Evolutionary conservation across 2,888 invertebrate genomes (phyloP).

Genomic region (Protonemura montana): DNA sequence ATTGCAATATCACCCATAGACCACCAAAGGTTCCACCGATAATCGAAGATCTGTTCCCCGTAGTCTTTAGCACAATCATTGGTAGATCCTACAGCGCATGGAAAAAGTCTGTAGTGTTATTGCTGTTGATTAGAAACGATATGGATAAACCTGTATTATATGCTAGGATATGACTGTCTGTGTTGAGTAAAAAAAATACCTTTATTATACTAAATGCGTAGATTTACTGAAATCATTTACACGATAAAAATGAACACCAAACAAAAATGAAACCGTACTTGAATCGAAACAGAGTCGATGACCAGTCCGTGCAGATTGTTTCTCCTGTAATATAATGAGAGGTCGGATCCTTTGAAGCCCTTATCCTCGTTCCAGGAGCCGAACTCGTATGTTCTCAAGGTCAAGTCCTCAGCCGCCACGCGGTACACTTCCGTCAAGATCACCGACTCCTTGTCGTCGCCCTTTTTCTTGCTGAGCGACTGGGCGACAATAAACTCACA

Average conservation of each 20-base stretch:
- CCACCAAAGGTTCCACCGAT: not conserved
- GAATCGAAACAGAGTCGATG: not conserved
- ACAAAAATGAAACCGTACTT: not conserved
- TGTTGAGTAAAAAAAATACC: too few relatives aligned
- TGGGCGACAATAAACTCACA: not conserved
- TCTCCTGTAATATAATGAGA: not conserved
- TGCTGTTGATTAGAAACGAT: too few relatives aligned
- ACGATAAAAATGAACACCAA: too few relatives aligned
- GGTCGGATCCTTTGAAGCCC: not conserved
- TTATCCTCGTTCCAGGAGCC: not conserved
- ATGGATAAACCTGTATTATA: too few relatives aligned
- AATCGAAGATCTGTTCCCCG: not conserved
- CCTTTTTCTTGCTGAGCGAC: not conserved
- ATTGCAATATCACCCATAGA: not conserved
- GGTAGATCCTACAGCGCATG: not conserved
- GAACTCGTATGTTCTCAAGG: not conserved
- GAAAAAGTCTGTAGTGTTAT: too few relatives aligned
- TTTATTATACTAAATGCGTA: too few relatives aligned
- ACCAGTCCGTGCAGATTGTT: constrained; percentile 20
- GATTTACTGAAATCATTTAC: too few relatives aligned
- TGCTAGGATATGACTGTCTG: too few relatives aligned
- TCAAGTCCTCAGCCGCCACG: not conserved
- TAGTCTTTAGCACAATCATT: not conserved
- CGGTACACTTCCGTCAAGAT: constrained; percentile 30
- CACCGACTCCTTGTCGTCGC: not conserved